Conservation (phyloP, 2,797 vertebrate species). For the Psittacula echo region DNA sequence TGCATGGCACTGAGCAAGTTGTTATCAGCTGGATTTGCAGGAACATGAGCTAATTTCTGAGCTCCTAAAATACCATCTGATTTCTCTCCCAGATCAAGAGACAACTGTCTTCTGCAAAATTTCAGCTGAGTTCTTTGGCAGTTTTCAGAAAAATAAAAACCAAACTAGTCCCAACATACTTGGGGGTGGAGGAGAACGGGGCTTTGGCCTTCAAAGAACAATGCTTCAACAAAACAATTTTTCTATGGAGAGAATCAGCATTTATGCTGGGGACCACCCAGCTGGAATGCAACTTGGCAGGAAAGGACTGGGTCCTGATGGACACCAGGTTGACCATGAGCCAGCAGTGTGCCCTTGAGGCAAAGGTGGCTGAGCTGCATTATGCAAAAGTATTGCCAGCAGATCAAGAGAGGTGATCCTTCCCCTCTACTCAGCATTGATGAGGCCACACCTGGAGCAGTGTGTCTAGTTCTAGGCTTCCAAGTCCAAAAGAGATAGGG, state of each 20-base stretch:
- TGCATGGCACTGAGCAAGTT: conserved; percentile 45
- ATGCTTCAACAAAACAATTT: neutral
- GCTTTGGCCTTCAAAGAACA: neutral
- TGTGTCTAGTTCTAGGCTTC: neutral
- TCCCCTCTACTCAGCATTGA: neutral
- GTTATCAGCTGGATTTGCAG: conserved; percentile 54
- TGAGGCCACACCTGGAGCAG: neutral
- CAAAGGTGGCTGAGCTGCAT: neutral
- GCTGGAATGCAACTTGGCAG: neutral
- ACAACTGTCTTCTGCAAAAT: conserved; percentile 32
- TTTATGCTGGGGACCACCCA: neutral
- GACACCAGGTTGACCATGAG: neutral
- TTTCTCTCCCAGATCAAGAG: neutral
- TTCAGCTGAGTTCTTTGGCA: neutral
- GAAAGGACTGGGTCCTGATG: neutral
- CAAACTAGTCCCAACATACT: neutral
- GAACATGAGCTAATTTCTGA: conserved; percentile 50
- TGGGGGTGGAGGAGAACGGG: neutral
- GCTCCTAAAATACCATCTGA: conserved; percentile 39
- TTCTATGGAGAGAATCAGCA: neutral
- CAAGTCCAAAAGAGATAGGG: neutral
- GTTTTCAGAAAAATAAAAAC: neutral
- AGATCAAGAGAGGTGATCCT: neutral
- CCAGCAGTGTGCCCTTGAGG: neutral
- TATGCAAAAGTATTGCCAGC: neutral